Percentiles rank a stretch among this genome's conserved stretches.
These are phyloP conservation scores for Thunnus albacares DNA, from an alignment of 2,797 vertebrate species.

Conservation along the genomic window DNA sequence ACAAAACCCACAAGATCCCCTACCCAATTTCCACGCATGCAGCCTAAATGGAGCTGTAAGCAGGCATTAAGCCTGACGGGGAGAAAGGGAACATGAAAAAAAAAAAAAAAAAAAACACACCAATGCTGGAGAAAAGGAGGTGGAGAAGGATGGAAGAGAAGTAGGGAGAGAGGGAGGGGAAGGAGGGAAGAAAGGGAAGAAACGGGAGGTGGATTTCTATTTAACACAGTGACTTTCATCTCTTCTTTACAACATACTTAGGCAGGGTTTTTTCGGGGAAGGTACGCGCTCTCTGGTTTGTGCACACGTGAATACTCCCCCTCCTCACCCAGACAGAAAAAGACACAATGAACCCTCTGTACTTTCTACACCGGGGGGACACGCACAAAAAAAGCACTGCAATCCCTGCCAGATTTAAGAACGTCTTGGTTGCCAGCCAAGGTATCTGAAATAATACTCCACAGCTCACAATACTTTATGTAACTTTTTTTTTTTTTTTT, in stretches of 20 bases:
- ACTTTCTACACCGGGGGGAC: slow-evolving; percentile 69
- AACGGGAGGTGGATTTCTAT: slow-evolving; percentile 76
- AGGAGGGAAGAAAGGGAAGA: slow-evolving; percentile 55
- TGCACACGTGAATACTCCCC: slow-evolving; percentile 58
- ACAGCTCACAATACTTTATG: slow-evolving; percentile 71
- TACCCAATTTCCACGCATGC: slow-evolving; percentile 85
- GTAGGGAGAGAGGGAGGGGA: slow-evolving; percentile 52
- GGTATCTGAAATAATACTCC: slow-evolving; percentile 80
- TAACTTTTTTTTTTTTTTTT: slow-evolving; percentile 67
- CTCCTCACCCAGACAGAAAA: slow-evolving; percentile 65
- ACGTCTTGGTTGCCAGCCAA: slow-evolving; percentile 73
- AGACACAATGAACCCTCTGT: slow-evolving; percentile 80
- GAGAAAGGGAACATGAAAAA: slow-evolving; percentile 72
- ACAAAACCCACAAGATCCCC: slow-evolving; percentile 86
- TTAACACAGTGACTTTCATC: slow-evolving; percentile 79
- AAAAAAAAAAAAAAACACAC: slow-evolving; percentile 41
- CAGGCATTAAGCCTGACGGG: slow-evolving; percentile 83
- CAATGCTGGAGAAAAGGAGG: slow-evolving; percentile 64
- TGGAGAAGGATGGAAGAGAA: slow-evolving; percentile 67
- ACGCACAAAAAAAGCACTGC: slow-evolving; percentile 50
- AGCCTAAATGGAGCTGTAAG: slow-evolving; percentile 85
- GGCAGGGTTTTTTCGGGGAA: slow-evolving; percentile 57
- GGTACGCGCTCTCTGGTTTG: slow-evolving; percentile 58
- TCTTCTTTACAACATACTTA: slow-evolving; percentile 79
- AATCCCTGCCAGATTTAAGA: slow-evolving; percentile 74